phyloP scores from a whole-genome alignment of 2,797 vertebrate genomes.

The Scolopax rusticola region DNA sequence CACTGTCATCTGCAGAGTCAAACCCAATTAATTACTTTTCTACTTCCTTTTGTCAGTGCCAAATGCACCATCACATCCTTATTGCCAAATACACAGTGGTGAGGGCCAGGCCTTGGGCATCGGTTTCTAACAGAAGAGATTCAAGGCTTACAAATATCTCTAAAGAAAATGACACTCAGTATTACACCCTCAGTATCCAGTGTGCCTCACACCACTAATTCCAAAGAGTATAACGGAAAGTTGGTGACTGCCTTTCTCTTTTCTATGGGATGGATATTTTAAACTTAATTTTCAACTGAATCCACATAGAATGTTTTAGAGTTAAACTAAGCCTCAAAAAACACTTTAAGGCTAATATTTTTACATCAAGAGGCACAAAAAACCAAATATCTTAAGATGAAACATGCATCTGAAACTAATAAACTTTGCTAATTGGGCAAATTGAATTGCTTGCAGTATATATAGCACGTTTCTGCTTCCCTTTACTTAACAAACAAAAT shows the following conservation, averaged over 20 bases:
- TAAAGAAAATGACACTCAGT: neutral
- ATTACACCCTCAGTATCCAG: neutral
- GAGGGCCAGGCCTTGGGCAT: neutral
- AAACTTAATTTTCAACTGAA: neutral
- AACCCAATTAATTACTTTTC: conserved; percentile 37
- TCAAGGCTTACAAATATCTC: neutral
- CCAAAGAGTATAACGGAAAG: neutral
- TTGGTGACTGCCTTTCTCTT: neutral
- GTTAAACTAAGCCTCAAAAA: neutral
- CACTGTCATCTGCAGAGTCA: neutral
- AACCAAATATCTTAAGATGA: neutral
- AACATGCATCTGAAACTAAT: neutral
- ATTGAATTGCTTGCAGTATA: neutral
- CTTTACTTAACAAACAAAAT: neutral
- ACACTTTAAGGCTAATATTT: neutral
- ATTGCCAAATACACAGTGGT: neutral
- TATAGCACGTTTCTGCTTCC: neutral
- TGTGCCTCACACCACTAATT: neutral
- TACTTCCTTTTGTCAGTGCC: conserved; percentile 19
- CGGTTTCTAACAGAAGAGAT: neutral
- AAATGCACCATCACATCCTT: conserved; percentile 2
- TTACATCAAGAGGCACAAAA: neutral
- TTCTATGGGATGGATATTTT: neutral
- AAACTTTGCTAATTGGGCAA: conserved; percentile 1
- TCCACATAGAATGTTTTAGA: neutral